Base-by-base conservation (phyloP, 2,113 vertebrate genomes). In the Clarias magur region DNA sequence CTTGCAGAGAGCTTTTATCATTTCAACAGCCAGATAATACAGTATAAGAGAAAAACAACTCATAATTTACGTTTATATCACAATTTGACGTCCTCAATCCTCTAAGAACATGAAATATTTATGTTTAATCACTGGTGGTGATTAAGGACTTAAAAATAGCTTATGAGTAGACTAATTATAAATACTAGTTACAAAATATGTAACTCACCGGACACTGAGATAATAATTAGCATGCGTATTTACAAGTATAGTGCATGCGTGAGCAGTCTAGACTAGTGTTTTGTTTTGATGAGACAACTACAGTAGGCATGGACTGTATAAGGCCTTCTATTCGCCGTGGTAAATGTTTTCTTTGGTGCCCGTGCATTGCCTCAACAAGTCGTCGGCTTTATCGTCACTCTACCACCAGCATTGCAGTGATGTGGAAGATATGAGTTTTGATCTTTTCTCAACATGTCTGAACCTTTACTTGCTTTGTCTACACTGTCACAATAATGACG, bases 251-350 rank as follows among this genome's bases (percentile, higher is more conserved):
- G 42, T 54, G 6, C n/a, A 57, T 30, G 27, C 57, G 53, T 80
- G 53, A 56, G 3, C 25, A 27, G 25, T 57, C 25, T 57, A 80
- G 78, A 34, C 4, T n/a, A 80, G 4, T 34, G 17, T 38, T 82
- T 82, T 82, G 59, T 82, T 87, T 80, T 78, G 83, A 57, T 57
- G 72, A 70, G 83, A 85, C 80, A 89, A 88, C 63, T 82, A 68
- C 65, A 78, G 85, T 85, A 84, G 83, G 75, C 59, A 30, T 83
- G 73, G 59, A 90, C 65, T 86, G 78, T 87, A 82, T 76, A 90
- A 88, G 78, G 53, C 83, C 60, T 86, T 85, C 89, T 84, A 80
- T 83, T 80, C 85, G 56, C 48, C 63, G 75, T 57, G 12, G 59
- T 48, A 56, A 85, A 86, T 82, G 78, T 85, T 88, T 89, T 82